A percentile compares a stretch with the other conserved stretches of the same genome.
Evolutionary conservation across 2,113 vertebrate genomes (phyloP).

Genomic region (Albula glossodonta): DNA sequence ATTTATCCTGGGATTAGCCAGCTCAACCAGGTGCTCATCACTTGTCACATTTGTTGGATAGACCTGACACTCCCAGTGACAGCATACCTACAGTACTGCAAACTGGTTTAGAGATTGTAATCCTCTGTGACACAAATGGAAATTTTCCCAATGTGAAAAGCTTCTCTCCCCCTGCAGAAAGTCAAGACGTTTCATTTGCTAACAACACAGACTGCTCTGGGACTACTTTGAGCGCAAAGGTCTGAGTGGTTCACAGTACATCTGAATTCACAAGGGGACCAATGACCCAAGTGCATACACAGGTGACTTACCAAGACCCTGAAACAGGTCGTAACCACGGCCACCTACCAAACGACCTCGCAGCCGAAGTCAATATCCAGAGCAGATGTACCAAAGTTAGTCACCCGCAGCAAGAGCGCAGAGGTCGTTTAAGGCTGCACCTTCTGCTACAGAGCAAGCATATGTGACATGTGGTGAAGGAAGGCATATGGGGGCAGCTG

Average conservation of each 20-base stretch:
- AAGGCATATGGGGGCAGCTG: too few relatives aligned
- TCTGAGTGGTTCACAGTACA: too few relatives aligned
- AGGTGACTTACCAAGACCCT: not conserved
- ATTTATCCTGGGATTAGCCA: too few relatives aligned
- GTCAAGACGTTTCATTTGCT: not conserved
- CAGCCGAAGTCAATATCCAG: too few relatives aligned
- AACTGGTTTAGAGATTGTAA: too few relatives aligned
- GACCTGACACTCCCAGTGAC: too few relatives aligned
- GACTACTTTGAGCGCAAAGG: not conserved
- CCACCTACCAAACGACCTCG: too few relatives aligned
- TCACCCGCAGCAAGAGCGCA: too few relatives aligned
- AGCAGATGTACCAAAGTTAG: too few relatives aligned
- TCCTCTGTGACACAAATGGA: not conserved
- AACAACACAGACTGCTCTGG: not conserved
- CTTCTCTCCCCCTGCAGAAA: not conserved
- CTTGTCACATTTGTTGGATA: too few relatives aligned
- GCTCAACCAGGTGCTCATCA: too few relatives aligned
- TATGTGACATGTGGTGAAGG: not conserved
- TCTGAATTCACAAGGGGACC: not conserved
- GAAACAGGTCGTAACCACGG: not conserved
- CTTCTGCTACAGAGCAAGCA: not conserved
- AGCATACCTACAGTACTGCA: too few relatives aligned
- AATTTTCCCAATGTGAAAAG: not conserved
- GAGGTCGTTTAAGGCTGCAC: not conserved
- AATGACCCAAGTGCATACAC: not conserved